Percentiles rank a stretch among this genome's conserved stretches.
Conservation (phyloP, 2,888 invertebrate genomes). For the Steinernema scapterisci region DNA sequence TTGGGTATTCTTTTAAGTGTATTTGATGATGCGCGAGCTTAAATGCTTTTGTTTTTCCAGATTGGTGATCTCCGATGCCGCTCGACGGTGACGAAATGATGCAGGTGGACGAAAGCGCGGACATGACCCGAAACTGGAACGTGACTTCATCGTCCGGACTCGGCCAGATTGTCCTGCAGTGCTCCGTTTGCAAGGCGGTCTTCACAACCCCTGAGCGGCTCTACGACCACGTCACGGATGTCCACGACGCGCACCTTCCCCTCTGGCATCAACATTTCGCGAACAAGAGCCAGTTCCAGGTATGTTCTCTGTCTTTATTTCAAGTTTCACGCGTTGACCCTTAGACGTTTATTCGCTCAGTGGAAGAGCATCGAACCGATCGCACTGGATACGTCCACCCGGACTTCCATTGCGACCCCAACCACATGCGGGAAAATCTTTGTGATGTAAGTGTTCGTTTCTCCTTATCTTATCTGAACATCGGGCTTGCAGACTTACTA, state of each 20-base stretch:
- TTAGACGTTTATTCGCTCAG: neutral
- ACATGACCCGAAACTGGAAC: neutral
- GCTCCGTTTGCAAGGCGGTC: neutral
- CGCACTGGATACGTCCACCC: slow-evolving; percentile 9
- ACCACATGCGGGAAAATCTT: slow-evolving; percentile 15
- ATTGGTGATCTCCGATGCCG: neutral
- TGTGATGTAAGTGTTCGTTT: neutral
- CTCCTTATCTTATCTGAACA: neutral
- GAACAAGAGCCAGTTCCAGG: neutral
- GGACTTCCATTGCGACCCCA: neutral
- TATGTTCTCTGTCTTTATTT: neutral
- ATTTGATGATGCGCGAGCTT: too few relatives aligned
- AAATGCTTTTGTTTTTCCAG: too few relatives aligned
- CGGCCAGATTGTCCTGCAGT: neutral
- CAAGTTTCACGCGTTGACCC: neutral
- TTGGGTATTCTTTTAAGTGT: too few relatives aligned
- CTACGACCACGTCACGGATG: slow-evolving; percentile 7
- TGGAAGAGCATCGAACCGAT: slow-evolving; percentile 11
- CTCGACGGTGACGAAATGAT: neutral
- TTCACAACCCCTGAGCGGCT: neutral
- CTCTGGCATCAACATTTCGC: slow-evolving; percentile 22
- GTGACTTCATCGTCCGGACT: neutral
- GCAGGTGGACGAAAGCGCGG: neutral
- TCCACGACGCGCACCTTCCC: neutral
- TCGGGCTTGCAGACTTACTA: slow-evolving; percentile 5